Conservation (phyloP, 2,888 invertebrate species). For the Neoscelio sp. region DNA sequence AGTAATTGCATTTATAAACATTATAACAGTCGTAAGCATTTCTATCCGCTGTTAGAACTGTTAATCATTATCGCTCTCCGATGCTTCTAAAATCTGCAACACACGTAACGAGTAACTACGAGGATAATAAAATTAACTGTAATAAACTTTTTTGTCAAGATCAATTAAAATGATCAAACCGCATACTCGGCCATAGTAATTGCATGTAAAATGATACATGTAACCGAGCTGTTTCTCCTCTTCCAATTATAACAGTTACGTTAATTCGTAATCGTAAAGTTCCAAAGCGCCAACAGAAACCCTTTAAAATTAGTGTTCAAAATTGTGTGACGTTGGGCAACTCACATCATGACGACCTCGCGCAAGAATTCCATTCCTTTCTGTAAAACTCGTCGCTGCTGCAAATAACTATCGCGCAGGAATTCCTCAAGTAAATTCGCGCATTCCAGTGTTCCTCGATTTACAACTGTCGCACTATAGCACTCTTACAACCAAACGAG, state of each 20-base stretch:
- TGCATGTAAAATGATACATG: constrained; percentile 32
- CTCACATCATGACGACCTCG: constrained; percentile 62
- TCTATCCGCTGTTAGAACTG: too few relatives aligned
- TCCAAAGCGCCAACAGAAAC: background rate
- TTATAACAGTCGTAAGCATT: too few relatives aligned
- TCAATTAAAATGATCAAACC: constrained; percentile 7
- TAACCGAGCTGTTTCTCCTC: constrained; percentile 9
- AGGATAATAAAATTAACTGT: constrained; percentile 32
- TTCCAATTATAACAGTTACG: constrained; percentile 28
- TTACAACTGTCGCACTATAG: constrained; percentile 18
- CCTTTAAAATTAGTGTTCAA: constrained; percentile 12
- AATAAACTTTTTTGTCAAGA: background rate
- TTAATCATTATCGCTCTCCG: too few relatives aligned
- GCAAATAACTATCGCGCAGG: constrained; percentile 53
- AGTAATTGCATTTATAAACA: too few relatives aligned
- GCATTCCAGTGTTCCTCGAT: constrained; percentile 53
- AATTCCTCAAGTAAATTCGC: constrained; percentile 60
- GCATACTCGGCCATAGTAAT: background rate
- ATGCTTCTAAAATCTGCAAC: too few relatives aligned
- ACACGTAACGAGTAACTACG: background rate
- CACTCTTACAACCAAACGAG: background rate
- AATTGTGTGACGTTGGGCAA: constrained; percentile 8
- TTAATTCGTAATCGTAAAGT: background rate
- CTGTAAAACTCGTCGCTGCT: constrained; percentile 37
- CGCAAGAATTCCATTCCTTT: constrained; percentile 64